Conservation (phyloP, 2,797 vertebrate species). For the Ctenosaura bakeri region DNA sequence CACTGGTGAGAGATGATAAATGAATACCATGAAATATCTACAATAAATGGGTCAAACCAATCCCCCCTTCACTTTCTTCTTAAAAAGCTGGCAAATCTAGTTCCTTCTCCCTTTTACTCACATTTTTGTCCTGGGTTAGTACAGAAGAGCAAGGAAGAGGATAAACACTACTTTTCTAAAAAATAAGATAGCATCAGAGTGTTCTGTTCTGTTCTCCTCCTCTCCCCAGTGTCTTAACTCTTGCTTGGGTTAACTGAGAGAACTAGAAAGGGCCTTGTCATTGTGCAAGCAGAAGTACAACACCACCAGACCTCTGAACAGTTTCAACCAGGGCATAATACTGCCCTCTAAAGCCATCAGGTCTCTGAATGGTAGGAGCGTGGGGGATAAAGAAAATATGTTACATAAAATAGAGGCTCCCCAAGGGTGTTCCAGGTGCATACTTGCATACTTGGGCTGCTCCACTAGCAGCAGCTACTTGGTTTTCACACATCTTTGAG, state of each 20-base stretch:
- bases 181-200: background rate
- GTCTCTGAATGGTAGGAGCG: slow-evolving; percentile 7
- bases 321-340: background rate
- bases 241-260: background rate
- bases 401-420: slow-evolving; percentile 9
- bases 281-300: background rate
- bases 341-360: slow-evolving; percentile 18
- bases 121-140: background rate
- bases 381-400: slow-evolving; percentile 9
- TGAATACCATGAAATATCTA: too few species aligned
- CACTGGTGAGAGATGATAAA: too few species aligned
- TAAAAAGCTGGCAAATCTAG: background rate
- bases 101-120: background rate
- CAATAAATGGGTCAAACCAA: background rate
- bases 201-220: background rate
- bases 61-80: background rate
- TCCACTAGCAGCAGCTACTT: background rate
- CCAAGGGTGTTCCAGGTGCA: slow-evolving; percentile 22
- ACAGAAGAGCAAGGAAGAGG: background rate
- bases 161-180: background rate
- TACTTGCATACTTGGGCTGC: background rate
- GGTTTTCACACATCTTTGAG: background rate
- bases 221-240: background rate
- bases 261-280: background rate
- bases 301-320: background rate